Percentiles rank a stretch among this genome's conserved stretches.
Evolutionary conservation across 2,113 vertebrate genomes (phyloP).

Genomic region (Nanorana parkeri): DNA sequence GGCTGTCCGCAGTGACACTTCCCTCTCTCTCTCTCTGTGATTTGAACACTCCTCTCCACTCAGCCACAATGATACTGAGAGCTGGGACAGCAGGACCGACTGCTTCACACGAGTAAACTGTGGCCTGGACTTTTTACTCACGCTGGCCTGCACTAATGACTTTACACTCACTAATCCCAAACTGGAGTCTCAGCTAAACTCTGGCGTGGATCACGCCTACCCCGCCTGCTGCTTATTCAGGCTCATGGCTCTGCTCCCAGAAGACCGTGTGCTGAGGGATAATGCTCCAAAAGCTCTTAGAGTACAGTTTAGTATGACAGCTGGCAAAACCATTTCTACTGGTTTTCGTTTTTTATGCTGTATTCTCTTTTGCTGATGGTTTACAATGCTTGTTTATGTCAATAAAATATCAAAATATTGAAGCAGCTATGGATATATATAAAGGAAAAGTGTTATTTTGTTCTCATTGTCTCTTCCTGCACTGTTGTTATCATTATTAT

Average conservation of each 20-base stretch:
- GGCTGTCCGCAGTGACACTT: not conserved
- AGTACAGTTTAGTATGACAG: no score
- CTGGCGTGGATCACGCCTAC: constrained; percentile 5
- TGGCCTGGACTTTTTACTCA: constrained; percentile 32
- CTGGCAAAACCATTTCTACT: no score
- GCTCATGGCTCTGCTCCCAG: not conserved
- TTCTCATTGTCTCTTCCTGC: no score
- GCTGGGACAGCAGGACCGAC: not conserved
- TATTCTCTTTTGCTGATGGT: no score
- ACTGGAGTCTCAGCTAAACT: not conserved
- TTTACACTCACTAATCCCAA: not conserved
- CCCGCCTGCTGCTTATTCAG: not conserved
- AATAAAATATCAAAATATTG: no score
- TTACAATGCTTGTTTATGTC: no score
- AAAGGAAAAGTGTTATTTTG: no score
- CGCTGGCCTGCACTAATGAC: not conserved
- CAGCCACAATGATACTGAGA: constrained; percentile 18
- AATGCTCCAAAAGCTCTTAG: not conserved
- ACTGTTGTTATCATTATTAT: no score
- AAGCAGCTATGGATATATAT: no score
- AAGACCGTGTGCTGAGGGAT: not conserved
- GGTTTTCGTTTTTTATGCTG: no score
- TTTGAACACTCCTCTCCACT: constrained; percentile 33
- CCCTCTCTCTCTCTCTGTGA: constrained; percentile 24
- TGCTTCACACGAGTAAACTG: not conserved